Base-by-base conservation (phyloP, 2,797 vertebrate genomes). In the Pipistrellus nathusii region DNA sequence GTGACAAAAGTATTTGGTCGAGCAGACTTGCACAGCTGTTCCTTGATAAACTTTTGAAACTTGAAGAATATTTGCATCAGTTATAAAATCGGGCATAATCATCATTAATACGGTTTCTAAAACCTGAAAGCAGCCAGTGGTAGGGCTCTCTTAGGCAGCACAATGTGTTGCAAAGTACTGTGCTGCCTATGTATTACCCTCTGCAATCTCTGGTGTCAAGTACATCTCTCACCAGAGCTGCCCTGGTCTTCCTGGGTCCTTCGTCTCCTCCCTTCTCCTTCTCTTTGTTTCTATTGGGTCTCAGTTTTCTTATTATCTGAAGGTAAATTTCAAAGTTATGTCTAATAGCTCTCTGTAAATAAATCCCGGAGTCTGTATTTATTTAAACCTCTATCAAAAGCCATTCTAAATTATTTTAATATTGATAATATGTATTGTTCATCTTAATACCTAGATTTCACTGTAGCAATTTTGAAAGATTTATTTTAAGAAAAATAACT, bases 251-350 rank as follows among this genome's bases (percentile, higher is more conserved):
- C 5, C 5, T 13, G 38, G 9, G 8, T 6, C 17, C 10, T 27
- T n/a, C 27, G 2, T 69, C 30, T 66, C 4, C 32, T 72, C 8
- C 4, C 6, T 88, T 71, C 9, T 4, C 0, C 18, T 30, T 30
- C n/a, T n/a, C n/a, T 0, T 6, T 76, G 3, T 57, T 75, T 82
- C 38, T 59, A 25, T 72, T 72, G 30, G 18, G n/a, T 87, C 32
- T 89, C 48, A 64, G 6, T 72, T 94, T 57, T 88, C 62, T 68
- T 85, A 62, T 90, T 73, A 91, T 53, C 32, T 88, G 73, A 38
- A 95, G 73, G 75, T 83, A 88, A 90, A 66, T 91, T 94, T 94
- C 80, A 91, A 80, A 93, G 11, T 1, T 73, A 48, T 51, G 6
- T 62, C 32, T 93, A 55, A 88, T 59, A 94, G 23, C 11, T 48